A percentile compares a stretch with the other conserved stretches of the same genome.
Conservation (phyloP, 2,888 invertebrate genomes). For the Pammene aurita region DNA sequence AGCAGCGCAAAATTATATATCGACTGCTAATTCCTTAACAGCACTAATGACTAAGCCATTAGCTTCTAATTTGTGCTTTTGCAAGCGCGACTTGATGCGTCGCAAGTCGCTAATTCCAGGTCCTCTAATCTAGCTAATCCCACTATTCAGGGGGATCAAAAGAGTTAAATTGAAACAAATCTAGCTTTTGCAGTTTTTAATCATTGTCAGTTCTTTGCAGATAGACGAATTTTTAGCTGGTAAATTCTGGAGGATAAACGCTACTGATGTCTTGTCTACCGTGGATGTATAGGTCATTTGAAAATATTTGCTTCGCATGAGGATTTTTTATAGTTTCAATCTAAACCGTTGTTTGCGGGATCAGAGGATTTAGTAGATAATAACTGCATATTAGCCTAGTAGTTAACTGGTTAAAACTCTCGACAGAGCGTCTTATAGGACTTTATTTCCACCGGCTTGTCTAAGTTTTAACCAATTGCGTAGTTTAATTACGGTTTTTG, state of each 20-base stretch:
- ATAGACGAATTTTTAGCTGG: background rate
- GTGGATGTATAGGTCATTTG: too few relatives aligned
- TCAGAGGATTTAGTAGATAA: too few relatives aligned
- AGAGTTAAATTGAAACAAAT: slow-evolving; percentile 28
- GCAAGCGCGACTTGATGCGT: slow-evolving; percentile 14
- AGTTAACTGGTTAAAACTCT: too few relatives aligned
- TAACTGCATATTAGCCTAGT: too few relatives aligned
- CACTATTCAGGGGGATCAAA: slow-evolving; percentile 31
- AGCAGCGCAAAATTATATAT: background rate
- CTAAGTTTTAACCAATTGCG: too few relatives aligned
- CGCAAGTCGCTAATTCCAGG: slow-evolving; percentile 22
- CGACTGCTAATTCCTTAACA: slow-evolving; percentile 6
- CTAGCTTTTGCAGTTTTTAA: slow-evolving; percentile 17
- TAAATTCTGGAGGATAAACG: background rate
- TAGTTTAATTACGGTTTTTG: too few relatives aligned
- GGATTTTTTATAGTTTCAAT: too few relatives aligned
- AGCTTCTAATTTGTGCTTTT: slow-evolving; percentile 19
- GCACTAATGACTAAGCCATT: background rate
- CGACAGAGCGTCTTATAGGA: too few relatives aligned
- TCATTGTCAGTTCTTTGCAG: background rate
- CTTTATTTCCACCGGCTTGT: too few relatives aligned
- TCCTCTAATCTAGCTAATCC: too few relatives aligned
- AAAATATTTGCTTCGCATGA: background rate
- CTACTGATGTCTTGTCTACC: too few relatives aligned
- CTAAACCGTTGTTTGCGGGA: too few relatives aligned